phyloP scores from a whole-genome alignment of 2,113 vertebrate genomes.

The Paradoxurus hermaphroditus region DNA sequence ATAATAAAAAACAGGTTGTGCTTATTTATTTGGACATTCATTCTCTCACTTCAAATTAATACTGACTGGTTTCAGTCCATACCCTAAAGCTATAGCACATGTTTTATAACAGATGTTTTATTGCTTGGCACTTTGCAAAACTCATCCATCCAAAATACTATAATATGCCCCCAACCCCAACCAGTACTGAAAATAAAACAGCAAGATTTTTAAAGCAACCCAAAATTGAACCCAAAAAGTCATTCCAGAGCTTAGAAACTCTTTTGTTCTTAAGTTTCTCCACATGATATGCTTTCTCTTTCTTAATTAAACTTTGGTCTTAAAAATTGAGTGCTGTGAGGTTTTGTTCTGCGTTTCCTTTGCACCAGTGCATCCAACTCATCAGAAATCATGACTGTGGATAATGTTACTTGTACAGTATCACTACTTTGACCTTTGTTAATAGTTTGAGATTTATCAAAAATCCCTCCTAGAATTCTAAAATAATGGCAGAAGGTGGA shows the following conservation, averaged over 20 bases:
- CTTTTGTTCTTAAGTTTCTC: conserved; percentile 64
- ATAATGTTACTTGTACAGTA: neutral
- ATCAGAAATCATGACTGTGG: neutral
- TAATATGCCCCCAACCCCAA: conserved; percentile 68
- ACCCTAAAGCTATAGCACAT: conserved; percentile 81
- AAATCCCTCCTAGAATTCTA: neutral
- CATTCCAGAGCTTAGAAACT: conserved; percentile 34
- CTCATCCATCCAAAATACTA: conserved; percentile 78
- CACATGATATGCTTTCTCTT: conserved; percentile 52
- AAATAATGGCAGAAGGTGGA: neutral
- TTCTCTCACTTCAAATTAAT: conserved; percentile 77
- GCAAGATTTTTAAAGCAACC: conserved; percentile 72
- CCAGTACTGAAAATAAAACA: conserved; percentile 74
- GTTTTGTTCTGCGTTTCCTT: neutral
- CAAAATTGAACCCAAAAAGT: conserved; percentile 51
- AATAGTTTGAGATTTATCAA: neutral
- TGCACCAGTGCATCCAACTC: neutral
- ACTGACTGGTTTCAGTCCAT: conserved; percentile 77
- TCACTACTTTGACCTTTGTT: neutral
- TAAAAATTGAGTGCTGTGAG: conserved; percentile 14
- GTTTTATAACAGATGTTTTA: conserved; percentile 85
- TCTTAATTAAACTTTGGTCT: conserved; percentile 63
- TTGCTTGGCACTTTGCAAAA: conserved; percentile 80
- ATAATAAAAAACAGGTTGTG: conserved; percentile 63
- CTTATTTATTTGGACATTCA: conserved; percentile 77